These are phyloP conservation scores for Sthenelais limicola DNA, from an alignment of 2,888 invertebrate species.

Conservation along the genomic window DNA sequence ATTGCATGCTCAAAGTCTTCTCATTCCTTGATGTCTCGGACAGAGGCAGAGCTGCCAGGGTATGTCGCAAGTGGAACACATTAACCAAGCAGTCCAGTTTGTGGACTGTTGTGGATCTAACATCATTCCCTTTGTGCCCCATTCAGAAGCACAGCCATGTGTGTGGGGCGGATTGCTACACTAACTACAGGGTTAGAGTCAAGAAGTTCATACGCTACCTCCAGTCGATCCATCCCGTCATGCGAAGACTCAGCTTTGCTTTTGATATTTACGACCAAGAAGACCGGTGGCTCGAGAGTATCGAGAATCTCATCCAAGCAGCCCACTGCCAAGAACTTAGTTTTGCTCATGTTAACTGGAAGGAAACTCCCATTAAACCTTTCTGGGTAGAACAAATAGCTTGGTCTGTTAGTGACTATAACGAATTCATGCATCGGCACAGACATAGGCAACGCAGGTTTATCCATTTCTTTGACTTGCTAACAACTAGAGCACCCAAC, in stretches of 20 bases:
- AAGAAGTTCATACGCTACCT: slow-evolving; percentile 62
- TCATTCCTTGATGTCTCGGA: slow-evolving; percentile 62
- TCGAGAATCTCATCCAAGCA: slow-evolving; percentile 58
- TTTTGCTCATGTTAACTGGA: slow-evolving; percentile 68
- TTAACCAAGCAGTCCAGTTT: slow-evolving; percentile 60
- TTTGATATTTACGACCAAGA: slow-evolving; percentile 68
- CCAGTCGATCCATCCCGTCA: slow-evolving; percentile 56
- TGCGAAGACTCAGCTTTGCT: slow-evolving; percentile 66
- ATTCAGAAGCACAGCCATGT: slow-evolving; percentile 55
- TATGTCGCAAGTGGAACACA: slow-evolving; percentile 62
- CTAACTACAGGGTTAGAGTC: slow-evolving; percentile 61
- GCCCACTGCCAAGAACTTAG: slow-evolving; percentile 58
- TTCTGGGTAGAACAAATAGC: slow-evolving; percentile 60
- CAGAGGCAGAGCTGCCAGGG: slow-evolving; percentile 60
- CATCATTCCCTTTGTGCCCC: slow-evolving; percentile 64
- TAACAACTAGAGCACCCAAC: slow-evolving; percentile 62
- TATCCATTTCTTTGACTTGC: slow-evolving; percentile 64
- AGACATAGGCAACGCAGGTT: slow-evolving; percentile 64
- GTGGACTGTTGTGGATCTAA: slow-evolving; percentile 65
- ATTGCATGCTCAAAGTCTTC: slow-evolving; percentile 67
- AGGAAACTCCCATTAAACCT: slow-evolving; percentile 66
- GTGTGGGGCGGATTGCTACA: slow-evolving; percentile 58
- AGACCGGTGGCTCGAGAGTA: slow-evolving; percentile 62
- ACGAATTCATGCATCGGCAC: slow-evolving; percentile 63
- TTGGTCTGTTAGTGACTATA: slow-evolving; percentile 55